Conservation (phyloP, 2,888 invertebrate genomes). For the Aphodius sticticus region DNA sequence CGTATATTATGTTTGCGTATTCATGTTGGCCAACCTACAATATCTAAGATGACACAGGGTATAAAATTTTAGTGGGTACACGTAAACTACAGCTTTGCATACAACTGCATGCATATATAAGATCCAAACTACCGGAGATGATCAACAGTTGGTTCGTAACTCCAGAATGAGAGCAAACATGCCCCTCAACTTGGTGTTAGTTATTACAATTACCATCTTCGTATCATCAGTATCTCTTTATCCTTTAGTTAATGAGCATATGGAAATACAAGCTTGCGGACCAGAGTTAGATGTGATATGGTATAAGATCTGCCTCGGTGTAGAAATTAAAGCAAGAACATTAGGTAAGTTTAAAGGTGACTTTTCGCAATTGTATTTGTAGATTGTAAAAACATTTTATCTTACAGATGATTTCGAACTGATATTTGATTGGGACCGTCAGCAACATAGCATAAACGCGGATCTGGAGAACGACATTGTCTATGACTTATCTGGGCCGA, state of each 20-base stretch:
- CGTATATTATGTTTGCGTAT: no score
- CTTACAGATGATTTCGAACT: no score
- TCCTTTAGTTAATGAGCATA: neutral
- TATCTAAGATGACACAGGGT: neutral
- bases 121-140: neutral
- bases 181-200: neutral
- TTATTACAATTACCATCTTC: neutral
- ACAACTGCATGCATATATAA: neutral
- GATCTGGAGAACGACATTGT: no score
- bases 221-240: neutral
- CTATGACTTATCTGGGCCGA: no score
- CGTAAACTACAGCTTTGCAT: neutral
- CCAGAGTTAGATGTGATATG: neutral
- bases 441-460: no score
- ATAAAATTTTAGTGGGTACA: neutral
- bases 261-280: neutral
- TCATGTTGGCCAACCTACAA: no score
- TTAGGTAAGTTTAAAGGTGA: no score
- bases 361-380: no score
- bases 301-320: no score
- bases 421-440: no score
- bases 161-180: neutral
- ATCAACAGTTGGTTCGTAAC: neutral
- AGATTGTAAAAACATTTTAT: no score
- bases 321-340: no score